Conservation (phyloP, 2,113 vertebrate genomes). For the Sprattus sprattus region DNA sequence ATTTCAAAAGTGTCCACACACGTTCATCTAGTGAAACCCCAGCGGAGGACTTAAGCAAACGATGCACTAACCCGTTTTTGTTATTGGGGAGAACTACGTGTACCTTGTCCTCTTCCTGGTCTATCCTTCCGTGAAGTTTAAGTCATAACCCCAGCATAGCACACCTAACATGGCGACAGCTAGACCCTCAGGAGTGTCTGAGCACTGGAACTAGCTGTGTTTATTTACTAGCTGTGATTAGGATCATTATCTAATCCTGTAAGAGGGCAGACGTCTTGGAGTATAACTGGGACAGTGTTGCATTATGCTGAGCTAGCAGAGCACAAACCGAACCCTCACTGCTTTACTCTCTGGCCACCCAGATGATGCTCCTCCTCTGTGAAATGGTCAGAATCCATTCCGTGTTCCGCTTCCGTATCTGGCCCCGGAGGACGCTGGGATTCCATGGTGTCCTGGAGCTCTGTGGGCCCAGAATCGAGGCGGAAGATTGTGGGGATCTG, state of each 20-base stretch:
- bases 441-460: conserved; percentile 55
- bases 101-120: background rate
- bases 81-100: background rate
- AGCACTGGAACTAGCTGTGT: background rate
- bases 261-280: background rate
- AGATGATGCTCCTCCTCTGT: conserved; percentile 52
- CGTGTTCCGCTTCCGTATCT: background rate
- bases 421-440: background rate
- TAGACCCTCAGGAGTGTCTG: background rate
- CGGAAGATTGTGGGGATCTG: conserved; percentile 80
- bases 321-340: conserved; percentile 38
- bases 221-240: background rate
- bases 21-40: too few species aligned
- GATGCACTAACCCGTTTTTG: too few species aligned
- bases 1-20: too few species aligned
- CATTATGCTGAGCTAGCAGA: background rate
- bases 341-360: conserved; percentile 50
- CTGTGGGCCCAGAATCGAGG: conserved; percentile 56
- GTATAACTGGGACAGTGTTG: background rate
- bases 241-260: background rate
- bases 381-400: conserved; percentile 11
- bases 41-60: too few species aligned
- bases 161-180: background rate
- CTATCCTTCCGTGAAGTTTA: background rate
- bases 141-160: background rate